Base-by-base conservation (phyloP, 2,113 vertebrate genomes). In the Serinus canaria region DNA sequence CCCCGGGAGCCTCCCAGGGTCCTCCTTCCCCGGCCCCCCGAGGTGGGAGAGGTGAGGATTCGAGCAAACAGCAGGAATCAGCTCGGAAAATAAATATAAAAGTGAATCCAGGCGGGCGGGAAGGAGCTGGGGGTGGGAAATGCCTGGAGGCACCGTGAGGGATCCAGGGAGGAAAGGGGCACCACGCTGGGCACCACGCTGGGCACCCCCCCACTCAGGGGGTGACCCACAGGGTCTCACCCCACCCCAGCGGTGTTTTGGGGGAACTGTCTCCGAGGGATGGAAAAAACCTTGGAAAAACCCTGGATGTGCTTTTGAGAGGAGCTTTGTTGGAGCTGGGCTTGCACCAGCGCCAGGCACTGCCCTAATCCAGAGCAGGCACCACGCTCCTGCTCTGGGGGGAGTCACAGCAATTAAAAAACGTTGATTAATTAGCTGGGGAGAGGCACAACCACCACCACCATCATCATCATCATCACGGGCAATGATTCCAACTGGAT, bases 401-500 rank as follows among this genome's bases (percentile, higher is more conserved):
- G 43, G 8, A 25, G 5, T 6, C 50, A 3, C 19, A 1, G 60
- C 23, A 4, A 25, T 69, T 56, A 37, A 35, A 50, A 72, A 44
- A 58, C 8, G 0, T 67, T 6, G 2, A 21, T 52, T 28, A 0
- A 8, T 27, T 19, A 31, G 39, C 0, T 15, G n/a, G 56, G 56
- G n/a, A 72, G 30, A 47, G 24, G 21, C 30, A 44, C 17, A 41
- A 8, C 16, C 27, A 53, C 8, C 81, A 3, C 4, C 59, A 8
- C 4, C 50, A 52, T 4, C n/a, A 49, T 15, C 72, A 58, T n/a
- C 56, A 59, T 59, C 56, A 25, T 25, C 58, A 60, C 13, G 30
- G 23, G 66, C 11, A 9, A 7, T 9, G 35, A 13, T 35, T 19
- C 46, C 83, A 35, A 0, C 0, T 1, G 1, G 52, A 33, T 4